Conservation (phyloP, 2,888 invertebrate genomes). For the Apamea epomidion region DNA sequence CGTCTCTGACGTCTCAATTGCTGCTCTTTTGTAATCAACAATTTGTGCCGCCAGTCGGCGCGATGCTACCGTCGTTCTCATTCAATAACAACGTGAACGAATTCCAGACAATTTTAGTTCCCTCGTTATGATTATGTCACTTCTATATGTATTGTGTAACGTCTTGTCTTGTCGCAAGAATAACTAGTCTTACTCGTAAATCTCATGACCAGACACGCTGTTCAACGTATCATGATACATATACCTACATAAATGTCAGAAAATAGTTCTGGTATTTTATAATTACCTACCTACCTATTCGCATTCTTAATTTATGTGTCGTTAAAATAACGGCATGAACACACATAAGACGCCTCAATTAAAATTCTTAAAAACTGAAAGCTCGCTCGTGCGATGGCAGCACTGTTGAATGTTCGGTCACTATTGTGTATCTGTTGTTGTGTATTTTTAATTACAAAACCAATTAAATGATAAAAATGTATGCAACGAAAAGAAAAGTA, state of each 20-base stretch:
- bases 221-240: neutral
- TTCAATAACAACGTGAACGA: constrained; percentile 85
- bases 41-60: constrained; percentile 85
- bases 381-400: neutral
- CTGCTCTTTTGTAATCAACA: constrained; percentile 90
- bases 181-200: constrained; percentile 51
- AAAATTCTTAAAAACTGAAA: neutral
- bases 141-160: constrained; percentile 69
- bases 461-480: neutral
- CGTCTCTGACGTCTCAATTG: constrained; percentile 88
- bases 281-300: neutral
- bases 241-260: neutral
- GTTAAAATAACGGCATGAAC: neutral
- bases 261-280: constrained; percentile 2
- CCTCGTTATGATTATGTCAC: constrained; percentile 80
- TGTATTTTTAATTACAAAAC: neutral
- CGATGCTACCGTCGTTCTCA: constrained; percentile 81
- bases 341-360: neutral
- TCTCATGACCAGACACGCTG: neutral
- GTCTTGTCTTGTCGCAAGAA: constrained; percentile 55
- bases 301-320: neutral
- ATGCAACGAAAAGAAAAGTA: neutral
- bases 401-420: neutral
- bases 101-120: constrained; percentile 84
- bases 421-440: neutral